A percentile compares a stretch with the other conserved stretches of the same genome.
Evolutionary conservation across 1,140 invertebrate genomes (phyloP).

Genomic region (Zaprionus ghesquierei): DNA sequence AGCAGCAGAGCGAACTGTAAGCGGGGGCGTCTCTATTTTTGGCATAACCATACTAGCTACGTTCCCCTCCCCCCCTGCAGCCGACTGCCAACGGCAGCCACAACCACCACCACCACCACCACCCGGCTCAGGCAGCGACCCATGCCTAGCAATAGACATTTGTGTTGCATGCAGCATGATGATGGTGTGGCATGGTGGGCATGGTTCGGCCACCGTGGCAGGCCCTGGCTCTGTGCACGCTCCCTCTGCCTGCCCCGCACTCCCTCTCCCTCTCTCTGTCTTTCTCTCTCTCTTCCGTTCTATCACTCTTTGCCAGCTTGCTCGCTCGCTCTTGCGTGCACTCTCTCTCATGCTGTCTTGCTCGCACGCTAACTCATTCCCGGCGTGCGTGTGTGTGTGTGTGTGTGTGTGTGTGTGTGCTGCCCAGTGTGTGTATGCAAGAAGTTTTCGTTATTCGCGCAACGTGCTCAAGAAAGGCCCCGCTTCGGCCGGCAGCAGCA

Average conservation of each 20-base stretch:
- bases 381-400: not conserved
- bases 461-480: slow-evolving; percentile 70
- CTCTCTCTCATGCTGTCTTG: slow-evolving; percentile 19
- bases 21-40: slow-evolving; percentile 75
- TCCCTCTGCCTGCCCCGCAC: not conserved
- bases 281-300: slow-evolving; percentile 7
- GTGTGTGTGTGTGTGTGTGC: not conserved
- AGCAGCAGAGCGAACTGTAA: slow-evolving; percentile 32
- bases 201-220: slow-evolving; percentile 17
- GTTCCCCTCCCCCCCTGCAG: not conserved
- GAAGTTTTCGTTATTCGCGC: slow-evolving; percentile 75
- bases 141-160: slow-evolving; percentile 46
- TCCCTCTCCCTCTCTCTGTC: not conserved
- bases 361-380: slow-evolving; percentile 23
- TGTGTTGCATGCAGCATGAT: slow-evolving; percentile 13
- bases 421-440: slow-evolving; percentile 47
- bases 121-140: slow-evolving; percentile 30
- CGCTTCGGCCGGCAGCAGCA: slow-evolving; percentile 58
- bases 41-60: slow-evolving; percentile 45
- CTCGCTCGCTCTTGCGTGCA: slow-evolving; percentile 9
- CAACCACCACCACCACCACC: not conserved
- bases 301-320: slow-evolving; percentile 6
- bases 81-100: not conserved
- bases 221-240: slow-evolving; percentile 36
- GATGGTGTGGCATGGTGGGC: slow-evolving; percentile 12